Base-by-base conservation (phyloP, 2,888 invertebrate genomes). In the Antheraea assamensis region DNA sequence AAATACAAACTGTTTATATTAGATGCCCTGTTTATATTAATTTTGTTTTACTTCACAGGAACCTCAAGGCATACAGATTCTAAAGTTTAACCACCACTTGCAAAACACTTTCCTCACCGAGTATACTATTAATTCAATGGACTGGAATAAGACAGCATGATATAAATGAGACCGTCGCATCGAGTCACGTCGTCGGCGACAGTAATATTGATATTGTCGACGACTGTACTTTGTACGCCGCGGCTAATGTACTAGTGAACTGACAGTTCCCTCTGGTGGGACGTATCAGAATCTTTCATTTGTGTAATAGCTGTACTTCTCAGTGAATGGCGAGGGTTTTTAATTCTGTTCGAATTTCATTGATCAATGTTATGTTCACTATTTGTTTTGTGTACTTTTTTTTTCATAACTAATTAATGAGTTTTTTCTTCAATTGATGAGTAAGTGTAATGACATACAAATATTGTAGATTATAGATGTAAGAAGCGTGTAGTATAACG, bases 171-270 rank as follows among this genome's bases (percentile, higher is more conserved):
- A 76, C 78, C 78, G 78, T 42, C 42, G 7, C 42, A 10, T 42
- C 42, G 42, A 77, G 78, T 42, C 42, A 10, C 42, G 42, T 42
- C 42, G 42, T 75, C 77, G 75, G 81, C 76, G 77, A 75, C 78
- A 76, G 78, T 79, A 80, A 84, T 87, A 90, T 90, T 87, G 84
- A 87, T 88, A 89, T 88, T 89, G 89, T 87, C 83, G 85, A 83
- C 82, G 87, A 85, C 88, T 88, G 88, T 88, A 86, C 87, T 80
- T 78, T 75, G 83, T 83, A 79, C 71, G 70, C 27, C 75, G 73
- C 77, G 76, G 77, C 80, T 85, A 87, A 87, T 87, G 87, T 83
- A 83, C 84, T 81, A 81, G 84, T 83, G 85, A 79, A 79, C 68
- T 68, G 87, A 85, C 85, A 86, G 79, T 82, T 82, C 80, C 79